A percentile compares a stretch with the other conserved stretches of the same genome.
phyloP scores from a whole-genome alignment of 2,797 vertebrate genomes.

The Microtus californicus region DNA sequence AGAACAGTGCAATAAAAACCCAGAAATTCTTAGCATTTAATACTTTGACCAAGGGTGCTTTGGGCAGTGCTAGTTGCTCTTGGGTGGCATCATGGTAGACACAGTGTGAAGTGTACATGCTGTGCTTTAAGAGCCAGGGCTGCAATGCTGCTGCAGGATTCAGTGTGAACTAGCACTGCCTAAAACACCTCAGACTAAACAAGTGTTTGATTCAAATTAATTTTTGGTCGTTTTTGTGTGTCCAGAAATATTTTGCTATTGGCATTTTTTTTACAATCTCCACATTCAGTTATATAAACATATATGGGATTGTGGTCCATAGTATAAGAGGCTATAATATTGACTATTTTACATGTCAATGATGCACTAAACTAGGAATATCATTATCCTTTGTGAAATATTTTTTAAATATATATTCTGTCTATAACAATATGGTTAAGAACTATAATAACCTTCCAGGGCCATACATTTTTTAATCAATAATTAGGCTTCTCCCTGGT shows the following conservation, averaged over 20 bases:
- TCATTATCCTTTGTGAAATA: constrained; percentile 29
- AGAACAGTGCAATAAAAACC: background rate
- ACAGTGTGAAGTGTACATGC: background rate
- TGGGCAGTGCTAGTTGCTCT: background rate
- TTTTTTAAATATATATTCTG: constrained; percentile 43
- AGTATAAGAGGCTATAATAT: background rate
- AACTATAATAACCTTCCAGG: constrained; percentile 36
- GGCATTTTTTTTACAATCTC: background rate
- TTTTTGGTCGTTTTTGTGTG: background rate
- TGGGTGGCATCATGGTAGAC: background rate
- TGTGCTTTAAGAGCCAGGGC: background rate
- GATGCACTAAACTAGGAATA: constrained; percentile 10
- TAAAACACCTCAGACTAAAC: background rate
- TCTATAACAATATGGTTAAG: constrained; percentile 48
- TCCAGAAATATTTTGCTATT: background rate
- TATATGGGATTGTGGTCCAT: background rate
- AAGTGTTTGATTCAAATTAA: background rate
- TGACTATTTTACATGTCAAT: background rate
- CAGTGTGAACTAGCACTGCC: background rate
- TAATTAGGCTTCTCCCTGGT: background rate
- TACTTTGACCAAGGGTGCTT: background rate
- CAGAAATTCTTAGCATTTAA: background rate
- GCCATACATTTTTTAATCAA: constrained; percentile 36
- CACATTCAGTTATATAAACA: background rate
- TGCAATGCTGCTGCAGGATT: background rate